Conservation (phyloP, 1,140 invertebrate genomes). For the Periplaneta americana region DNA sequence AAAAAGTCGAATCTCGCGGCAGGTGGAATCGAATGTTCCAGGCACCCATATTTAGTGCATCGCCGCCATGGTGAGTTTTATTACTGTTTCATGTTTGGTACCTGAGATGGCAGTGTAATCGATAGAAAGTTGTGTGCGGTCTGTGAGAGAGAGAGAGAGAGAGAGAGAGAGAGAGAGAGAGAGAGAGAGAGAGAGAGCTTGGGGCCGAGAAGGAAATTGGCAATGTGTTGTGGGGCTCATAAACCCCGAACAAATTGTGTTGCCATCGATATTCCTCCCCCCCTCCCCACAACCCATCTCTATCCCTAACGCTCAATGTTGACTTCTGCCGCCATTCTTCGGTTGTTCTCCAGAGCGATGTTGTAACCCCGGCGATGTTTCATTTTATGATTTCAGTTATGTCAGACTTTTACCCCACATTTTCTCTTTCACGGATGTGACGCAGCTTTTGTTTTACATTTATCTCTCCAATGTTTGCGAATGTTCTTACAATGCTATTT, state of each 20-base stretch:
- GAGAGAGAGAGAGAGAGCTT: not conserved
- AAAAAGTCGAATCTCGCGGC: not conserved
- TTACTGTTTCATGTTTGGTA: not conserved
- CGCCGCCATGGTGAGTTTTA: too few relatives aligned
- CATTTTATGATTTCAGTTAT: not conserved
- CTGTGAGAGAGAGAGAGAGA: not conserved
- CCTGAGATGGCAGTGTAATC: not conserved
- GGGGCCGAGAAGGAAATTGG: not conserved
- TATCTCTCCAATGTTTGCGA: not conserved
- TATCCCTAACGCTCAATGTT: not conserved
- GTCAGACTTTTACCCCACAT: not conserved
- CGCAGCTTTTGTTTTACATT: not conserved
- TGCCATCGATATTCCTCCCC: not conserved
- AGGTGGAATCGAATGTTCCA: not conserved
- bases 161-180: too few relatives aligned
- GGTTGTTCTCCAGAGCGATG: not conserved
- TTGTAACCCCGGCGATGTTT: not conserved
- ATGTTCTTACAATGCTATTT: not conserved
- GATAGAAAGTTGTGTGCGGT: too few relatives aligned
- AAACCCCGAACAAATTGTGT: not conserved
- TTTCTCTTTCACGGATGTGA: not conserved
- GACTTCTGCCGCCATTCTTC: not conserved
- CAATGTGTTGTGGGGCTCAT: not conserved
- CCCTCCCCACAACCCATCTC: not conserved
- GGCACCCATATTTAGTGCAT: not conserved